A percentile compares a stretch with the other conserved stretches of the same genome.
phyloP scores from a whole-genome alignment of 2,797 vertebrate genomes.

The Rhinichthys osculus region DNA sequence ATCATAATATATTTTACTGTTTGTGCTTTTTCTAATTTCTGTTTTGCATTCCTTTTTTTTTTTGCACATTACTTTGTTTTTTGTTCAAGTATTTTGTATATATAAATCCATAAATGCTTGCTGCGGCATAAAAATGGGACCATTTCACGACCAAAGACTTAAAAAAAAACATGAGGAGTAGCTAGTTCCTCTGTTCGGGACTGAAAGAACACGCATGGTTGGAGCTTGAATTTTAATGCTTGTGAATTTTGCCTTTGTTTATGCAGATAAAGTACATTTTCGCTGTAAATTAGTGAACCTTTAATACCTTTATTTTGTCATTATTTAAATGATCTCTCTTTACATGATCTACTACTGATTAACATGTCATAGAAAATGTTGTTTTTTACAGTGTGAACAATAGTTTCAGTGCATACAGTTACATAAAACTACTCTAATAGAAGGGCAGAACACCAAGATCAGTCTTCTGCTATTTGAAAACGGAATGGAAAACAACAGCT shows the following conservation, averaged over 20 bases:
- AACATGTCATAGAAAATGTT: conserved; percentile 39
- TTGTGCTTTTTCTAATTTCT: conserved; percentile 55
- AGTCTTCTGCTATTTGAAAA: conserved; percentile 3
- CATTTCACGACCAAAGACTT: conserved; percentile 45
- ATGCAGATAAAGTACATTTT: conserved; percentile 27
- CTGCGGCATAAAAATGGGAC: conserved; percentile 18
- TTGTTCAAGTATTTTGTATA: conserved; percentile 37
- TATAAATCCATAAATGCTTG: conserved; percentile 32
- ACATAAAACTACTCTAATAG: conserved; percentile 9
- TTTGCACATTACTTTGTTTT: conserved; percentile 47
- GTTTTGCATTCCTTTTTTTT: conserved; percentile 42
- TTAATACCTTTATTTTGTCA: conserved; percentile 48
- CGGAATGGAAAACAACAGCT: conserved; percentile 37
- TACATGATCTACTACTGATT: conserved; percentile 65
- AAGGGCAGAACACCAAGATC: background rate
- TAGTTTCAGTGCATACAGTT: conserved; percentile 9
- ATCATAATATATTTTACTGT: conserved; percentile 56
- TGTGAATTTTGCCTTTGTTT: conserved; percentile 22
- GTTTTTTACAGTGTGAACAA: background rate
- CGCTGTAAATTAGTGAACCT: conserved; percentile 42
- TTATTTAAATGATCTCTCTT: conserved; percentile 50
- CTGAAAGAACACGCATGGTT: conserved; percentile 42
- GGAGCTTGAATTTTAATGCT: conserved; percentile 24
- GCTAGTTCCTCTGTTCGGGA: conserved; percentile 30
- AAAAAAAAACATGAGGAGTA: conserved; percentile 3